Evolutionary conservation across 2,113 vertebrate species (phyloP).

Genomic region (Ptyas mucosa): DNA sequence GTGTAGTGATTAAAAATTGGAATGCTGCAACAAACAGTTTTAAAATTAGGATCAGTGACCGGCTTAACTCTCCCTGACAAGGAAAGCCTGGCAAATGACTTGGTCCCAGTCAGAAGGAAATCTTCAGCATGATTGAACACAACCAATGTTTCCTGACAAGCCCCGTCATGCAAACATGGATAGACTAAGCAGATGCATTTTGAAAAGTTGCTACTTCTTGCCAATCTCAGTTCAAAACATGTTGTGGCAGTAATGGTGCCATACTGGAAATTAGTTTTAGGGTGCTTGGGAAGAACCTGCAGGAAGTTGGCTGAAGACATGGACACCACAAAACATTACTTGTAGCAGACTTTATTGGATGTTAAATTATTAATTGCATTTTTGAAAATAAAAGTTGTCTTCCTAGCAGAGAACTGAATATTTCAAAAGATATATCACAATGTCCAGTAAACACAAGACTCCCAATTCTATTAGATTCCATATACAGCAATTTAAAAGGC

Average conservation of each 20-base stretch:
- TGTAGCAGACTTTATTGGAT: not conserved
- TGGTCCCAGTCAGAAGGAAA: slow-evolving; percentile 83
- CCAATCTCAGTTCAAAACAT: slow-evolving; percentile 2
- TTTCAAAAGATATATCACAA: not conserved
- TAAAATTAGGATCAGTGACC: slow-evolving; percentile 93
- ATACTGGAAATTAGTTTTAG: slow-evolving; percentile 13
- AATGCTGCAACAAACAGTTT: slow-evolving; percentile 93
- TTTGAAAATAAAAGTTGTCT: not conserved
- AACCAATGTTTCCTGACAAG: slow-evolving; percentile 81
- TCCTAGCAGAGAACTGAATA: not conserved
- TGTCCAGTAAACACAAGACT: not conserved
- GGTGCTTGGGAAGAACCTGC: not conserved
- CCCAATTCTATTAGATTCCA: not conserved
- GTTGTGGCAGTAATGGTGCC: not conserved
- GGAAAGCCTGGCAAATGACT: slow-evolving; percentile 90
- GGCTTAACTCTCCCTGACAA: slow-evolving; percentile 90
- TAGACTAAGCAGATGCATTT: slow-evolving; percentile 65
- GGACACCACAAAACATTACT: not conserved
- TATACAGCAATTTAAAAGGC: not conserved
- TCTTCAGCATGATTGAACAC: slow-evolving; percentile 88
- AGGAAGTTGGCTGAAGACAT: not conserved
- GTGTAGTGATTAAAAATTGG: slow-evolving; percentile 95
- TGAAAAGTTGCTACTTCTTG: slow-evolving; percentile 48
- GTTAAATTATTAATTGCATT: not conserved
- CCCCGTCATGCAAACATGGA: slow-evolving; percentile 63